Evolutionary conservation across 2,888 invertebrate species (phyloP).

Genomic region (Zygothrica quintamaculata): DNA sequence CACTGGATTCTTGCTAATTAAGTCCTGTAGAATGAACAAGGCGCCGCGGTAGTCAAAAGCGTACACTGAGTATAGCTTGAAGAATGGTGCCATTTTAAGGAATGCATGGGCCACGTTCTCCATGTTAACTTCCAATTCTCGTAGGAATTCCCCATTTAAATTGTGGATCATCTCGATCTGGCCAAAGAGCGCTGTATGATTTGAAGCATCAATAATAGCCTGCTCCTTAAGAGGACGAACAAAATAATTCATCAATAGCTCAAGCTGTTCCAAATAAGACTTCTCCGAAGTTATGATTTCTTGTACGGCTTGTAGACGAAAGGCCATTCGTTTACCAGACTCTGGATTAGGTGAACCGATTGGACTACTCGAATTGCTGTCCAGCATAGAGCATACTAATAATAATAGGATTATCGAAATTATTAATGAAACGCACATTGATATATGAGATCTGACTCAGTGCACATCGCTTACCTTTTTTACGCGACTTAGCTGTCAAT

Average conservation of each 20-base stretch:
- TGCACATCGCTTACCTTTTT: conserved; percentile 86
- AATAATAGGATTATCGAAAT: no score
- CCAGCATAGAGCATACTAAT: conserved; percentile 87
- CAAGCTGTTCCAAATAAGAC: conserved; percentile 88
- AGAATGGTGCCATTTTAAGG: conserved; percentile 89
- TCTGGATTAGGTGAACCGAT: conserved; percentile 75
- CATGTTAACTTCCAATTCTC: conserved; percentile 86
- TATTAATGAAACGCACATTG: background rate
- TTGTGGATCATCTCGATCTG: conserved; percentile 88
- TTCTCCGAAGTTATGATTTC: conserved; percentile 90
- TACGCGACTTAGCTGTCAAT: conserved; percentile 87
- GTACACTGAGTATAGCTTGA: conserved; percentile 91
- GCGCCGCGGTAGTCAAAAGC: conserved; percentile 90
- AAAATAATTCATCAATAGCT: conserved; percentile 88
- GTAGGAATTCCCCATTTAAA: conserved; percentile 87
- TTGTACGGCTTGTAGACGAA: conserved; percentile 86
- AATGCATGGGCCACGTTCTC: conserved; percentile 88
- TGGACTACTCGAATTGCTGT: conserved; percentile 74
- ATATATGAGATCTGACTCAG: no score
- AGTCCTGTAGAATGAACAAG: conserved; percentile 86
- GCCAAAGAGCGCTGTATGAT: conserved; percentile 87
- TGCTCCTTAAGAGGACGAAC: conserved; percentile 86
- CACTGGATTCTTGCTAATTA: conserved; percentile 85
- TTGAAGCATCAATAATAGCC: conserved; percentile 85
- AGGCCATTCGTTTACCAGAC: conserved; percentile 78